phyloP scores from a whole-genome alignment of 2,797 vertebrate genomes.

The Pipistrellus pipistrellus region DNA sequence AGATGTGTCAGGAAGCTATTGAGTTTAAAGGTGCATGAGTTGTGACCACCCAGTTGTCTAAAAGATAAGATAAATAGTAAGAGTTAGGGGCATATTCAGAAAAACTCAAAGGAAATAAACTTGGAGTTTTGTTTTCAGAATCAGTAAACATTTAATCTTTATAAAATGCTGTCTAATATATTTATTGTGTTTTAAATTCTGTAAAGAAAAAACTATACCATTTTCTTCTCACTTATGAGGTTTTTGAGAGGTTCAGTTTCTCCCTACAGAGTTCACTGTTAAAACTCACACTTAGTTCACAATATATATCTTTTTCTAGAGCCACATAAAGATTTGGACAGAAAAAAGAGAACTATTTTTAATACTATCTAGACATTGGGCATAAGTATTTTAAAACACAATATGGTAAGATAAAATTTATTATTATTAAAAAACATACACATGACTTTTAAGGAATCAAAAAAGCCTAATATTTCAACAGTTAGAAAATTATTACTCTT shows the following conservation, averaged over 20 bases:
- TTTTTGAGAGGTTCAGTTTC: not conserved
- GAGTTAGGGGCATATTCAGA: not conserved
- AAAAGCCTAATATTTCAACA: not conserved
- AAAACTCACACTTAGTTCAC: not conserved
- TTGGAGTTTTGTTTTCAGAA: conserved; percentile 13
- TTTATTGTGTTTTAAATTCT: conserved; percentile 7
- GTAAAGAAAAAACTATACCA: conserved; percentile 4
- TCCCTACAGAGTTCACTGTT: not conserved
- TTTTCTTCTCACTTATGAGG: conserved; percentile 25
- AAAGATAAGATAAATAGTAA: conserved; percentile 36
- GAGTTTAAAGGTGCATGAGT: not conserved
- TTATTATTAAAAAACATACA: not conserved
- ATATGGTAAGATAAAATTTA: not conserved
- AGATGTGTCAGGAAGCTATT: conserved; percentile 56
- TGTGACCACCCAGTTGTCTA: not conserved
- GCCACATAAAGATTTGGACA: not conserved
- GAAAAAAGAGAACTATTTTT: not conserved
- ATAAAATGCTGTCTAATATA: not conserved
- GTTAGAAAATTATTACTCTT: conserved; percentile 14
- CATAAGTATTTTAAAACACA: conserved; percentile 29
- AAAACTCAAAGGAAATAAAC: not conserved
- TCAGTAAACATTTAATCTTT: not conserved
- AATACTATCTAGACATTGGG: not conserved
- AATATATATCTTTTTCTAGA: not conserved
- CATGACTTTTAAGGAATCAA: not conserved